Base-by-base conservation (phyloP, 2,113 vertebrate species). In the Talpa occidentalis region DNA sequence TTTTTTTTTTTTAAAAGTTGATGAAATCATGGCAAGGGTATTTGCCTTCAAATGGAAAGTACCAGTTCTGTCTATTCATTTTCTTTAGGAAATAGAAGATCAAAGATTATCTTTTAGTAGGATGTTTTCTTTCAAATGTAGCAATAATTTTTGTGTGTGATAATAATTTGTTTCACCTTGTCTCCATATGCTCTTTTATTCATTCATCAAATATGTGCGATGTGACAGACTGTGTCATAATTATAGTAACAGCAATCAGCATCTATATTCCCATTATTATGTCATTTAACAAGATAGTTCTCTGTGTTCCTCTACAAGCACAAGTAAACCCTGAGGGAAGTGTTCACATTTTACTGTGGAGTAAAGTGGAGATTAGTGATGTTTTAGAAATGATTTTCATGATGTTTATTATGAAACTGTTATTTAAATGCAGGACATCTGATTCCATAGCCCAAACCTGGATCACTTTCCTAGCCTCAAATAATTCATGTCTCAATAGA, bases 21-120 rank as follows among this genome's bases (percentile, higher is more conserved):
- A 32, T 92, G 91, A 97, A 95, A 40, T 94, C 72, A 95, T 69
- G 77, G 78, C 69, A 83, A 94, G 74, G 4, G 7, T 92, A 92
- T 93, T 96, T 96, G 88, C 73, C 80, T 80, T 90, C 49, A 42
- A 64, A 93, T 86, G 37, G 85, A 96, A 94, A 91, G 40, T 82
- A 87, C 83, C 30, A 94, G 54, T 93, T 83, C 52, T 73, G 30
- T 93, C 76, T 88, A 79, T 90, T 95, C 69, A 94, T 91, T 95
- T 97, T 80, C 83, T 94, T 90, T 89, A 49, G 66, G 91, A 87
- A 70, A 88, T 16, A 80, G 28, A 94, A 79, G 70, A 95, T 96
- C 56, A 92, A 80, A 95, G 82, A 54, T 91, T 74, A 94, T 88
- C 19, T 97, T 90, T 95, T 92, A 40, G 42, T 69, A 49, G 32